phyloP scores from a whole-genome alignment of 2,797 vertebrate genomes.

The Toxotes lorentzi region DNA sequence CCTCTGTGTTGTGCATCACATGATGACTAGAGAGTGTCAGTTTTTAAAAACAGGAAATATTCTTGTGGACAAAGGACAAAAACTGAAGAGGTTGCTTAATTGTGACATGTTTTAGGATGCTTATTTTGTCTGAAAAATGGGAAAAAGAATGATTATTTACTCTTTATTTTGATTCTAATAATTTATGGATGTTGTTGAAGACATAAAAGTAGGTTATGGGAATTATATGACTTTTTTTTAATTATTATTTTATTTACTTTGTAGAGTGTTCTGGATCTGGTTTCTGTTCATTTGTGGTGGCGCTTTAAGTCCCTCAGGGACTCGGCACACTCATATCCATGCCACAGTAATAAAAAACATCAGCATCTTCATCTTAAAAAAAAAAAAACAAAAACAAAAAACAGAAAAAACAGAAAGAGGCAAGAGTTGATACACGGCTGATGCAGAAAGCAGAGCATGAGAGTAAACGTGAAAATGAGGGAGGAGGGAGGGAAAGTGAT shows the following conservation, averaged over 20 bases:
- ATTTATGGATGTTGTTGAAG: neutral
- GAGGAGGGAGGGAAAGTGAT: neutral
- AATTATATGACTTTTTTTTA: constrained; percentile 12
- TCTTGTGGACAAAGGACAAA: neutral
- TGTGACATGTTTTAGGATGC: neutral
- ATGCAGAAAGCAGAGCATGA: neutral
- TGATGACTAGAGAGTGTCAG: neutral
- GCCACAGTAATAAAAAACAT: constrained; percentile 38
- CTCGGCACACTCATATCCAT: constrained; percentile 3
- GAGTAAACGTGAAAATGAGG: neutral
- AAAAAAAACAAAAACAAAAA: constrained; percentile 7
- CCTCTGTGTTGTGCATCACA: neutral
- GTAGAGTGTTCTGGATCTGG: constrained; percentile 40
- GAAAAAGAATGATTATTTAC: neutral
- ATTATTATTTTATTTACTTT: neutral
- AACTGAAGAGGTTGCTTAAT: neutral
- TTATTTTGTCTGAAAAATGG: neutral
- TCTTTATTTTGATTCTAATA: neutral
- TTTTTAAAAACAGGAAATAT: constrained; percentile 5
- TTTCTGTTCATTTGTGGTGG: constrained; percentile 35
- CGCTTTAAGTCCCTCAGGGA: constrained; percentile 9
- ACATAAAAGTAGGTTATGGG: neutral
- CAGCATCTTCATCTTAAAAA: constrained; percentile 9
- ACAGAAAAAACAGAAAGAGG: neutral
- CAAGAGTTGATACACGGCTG: neutral